Base-by-base conservation (phyloP, 2,888 invertebrate species). In the Glaucopsyche alexis region DNA sequence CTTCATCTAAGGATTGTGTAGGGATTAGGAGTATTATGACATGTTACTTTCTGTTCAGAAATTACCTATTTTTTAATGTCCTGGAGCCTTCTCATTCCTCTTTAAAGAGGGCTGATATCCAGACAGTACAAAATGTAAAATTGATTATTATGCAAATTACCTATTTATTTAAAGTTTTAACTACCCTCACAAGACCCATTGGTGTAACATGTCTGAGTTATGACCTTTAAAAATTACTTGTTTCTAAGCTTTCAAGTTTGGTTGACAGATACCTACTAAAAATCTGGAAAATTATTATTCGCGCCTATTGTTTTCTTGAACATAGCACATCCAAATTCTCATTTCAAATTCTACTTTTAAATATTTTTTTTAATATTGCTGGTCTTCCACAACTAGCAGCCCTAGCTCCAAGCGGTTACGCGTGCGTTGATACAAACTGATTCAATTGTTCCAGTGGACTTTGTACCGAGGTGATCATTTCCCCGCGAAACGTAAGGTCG, bases 371-470 rank as follows among this genome's bases (percentile, higher is more conserved):
- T 29, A 60, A 60, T 38, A 29, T 5, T 5, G 13, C 60, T 60
- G 13, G 29, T 5, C 29, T 65, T 55, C 7, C n/a, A n/a, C 14
- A 65, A 60, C 40, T 16, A 50, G 7, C 72, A 72, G 38, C 65
- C 65, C 72, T 67, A 67, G 7, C 7, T 45, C 19, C 52, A 66
- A 29, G 40, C 69, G 72, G 72, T 60, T 73, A 74, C 76, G 74
- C 67, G 67, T 66, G 74, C 73, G 67, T 71, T 16, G 45, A 71
- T 64, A 74, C 75, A 74, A 76, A 64, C 72, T 16, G 50, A 71
- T 55, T 72, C 75, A 74, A 76, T 76, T 76, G 75, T 45, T 67
- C 69, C 19, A 40, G 45, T 73, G 76, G 76, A 75, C 76, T 76
- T 76, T 72, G 75, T 55, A 75, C 74, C 69, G 47, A 69, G 71